Conservation (phyloP, 2,113 vertebrate species). For the Elanoides forficatus region DNA sequence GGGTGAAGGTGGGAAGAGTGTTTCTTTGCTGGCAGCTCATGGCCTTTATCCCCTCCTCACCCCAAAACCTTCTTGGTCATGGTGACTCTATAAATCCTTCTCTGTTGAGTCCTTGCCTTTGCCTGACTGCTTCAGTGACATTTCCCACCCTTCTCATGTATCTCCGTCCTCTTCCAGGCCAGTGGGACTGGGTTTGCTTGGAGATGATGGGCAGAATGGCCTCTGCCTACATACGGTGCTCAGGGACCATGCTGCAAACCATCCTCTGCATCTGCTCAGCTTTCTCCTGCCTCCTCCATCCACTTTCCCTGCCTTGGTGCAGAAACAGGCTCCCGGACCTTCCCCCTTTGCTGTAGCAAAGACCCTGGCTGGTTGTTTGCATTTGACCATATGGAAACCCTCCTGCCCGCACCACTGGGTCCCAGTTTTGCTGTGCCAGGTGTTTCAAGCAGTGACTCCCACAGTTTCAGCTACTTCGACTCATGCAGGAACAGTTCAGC, state of each 20-base stretch:
- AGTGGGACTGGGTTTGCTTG: background rate
- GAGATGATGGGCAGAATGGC: background rate
- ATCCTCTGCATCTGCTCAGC: background rate
- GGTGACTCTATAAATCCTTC: background rate
- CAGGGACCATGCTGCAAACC: background rate
- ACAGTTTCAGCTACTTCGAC: background rate
- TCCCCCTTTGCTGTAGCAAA: background rate
- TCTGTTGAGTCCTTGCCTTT: background rate
- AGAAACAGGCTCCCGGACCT: background rate
- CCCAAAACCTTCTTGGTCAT: background rate
- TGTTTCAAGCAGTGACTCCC: background rate
- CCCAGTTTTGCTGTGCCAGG: fast-evolving
- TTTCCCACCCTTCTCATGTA: background rate
- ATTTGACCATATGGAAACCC: background rate
- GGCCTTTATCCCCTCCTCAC: background rate
- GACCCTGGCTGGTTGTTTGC: background rate
- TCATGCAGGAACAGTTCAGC: background rate
- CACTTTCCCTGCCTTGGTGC: background rate
- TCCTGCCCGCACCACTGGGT: fast-evolving
- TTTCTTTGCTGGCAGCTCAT: background rate
- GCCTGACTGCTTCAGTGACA: background rate
- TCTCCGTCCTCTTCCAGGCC: background rate
- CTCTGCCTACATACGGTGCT: background rate
- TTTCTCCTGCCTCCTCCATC: background rate
- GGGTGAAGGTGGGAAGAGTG: background rate